Evolutionary conservation across 2,113 vertebrate species (phyloP).

Genomic region (Miniopterus natalensis): DNA sequence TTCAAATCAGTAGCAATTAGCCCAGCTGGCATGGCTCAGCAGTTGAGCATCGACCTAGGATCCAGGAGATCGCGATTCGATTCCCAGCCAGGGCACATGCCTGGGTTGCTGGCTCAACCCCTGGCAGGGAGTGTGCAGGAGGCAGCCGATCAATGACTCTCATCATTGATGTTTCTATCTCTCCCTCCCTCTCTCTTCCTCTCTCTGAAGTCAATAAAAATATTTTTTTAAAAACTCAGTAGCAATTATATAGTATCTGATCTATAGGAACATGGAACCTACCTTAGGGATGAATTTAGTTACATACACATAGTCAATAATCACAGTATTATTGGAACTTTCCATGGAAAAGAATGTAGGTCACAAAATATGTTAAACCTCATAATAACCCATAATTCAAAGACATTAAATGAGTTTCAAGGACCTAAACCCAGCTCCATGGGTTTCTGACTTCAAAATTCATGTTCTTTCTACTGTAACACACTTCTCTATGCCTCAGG

Average conservation of each 20-base stretch:
- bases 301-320: background rate
- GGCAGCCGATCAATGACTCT: no score
- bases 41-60: no score
- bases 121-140: no score
- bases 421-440: background rate
- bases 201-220: no score
- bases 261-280: background rate
- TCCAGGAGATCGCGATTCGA: no score
- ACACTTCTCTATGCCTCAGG: background rate
- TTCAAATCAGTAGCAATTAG: background rate
- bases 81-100: no score
- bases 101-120: no score
- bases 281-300: background rate
- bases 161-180: no score
- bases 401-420: conserved; percentile 24
- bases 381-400: background rate
- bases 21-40: no score
- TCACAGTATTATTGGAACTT: conserved; percentile 10
- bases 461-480: background rate
- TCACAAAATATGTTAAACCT: conserved; percentile 12
- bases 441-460: conserved; percentile 47
- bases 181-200: no score
- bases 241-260: background rate
- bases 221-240: background rate
- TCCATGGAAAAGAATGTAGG: background rate